Evolutionary conservation across 1,140 invertebrate species (phyloP).

Genomic region (Odontomachus brunneus): DNA sequence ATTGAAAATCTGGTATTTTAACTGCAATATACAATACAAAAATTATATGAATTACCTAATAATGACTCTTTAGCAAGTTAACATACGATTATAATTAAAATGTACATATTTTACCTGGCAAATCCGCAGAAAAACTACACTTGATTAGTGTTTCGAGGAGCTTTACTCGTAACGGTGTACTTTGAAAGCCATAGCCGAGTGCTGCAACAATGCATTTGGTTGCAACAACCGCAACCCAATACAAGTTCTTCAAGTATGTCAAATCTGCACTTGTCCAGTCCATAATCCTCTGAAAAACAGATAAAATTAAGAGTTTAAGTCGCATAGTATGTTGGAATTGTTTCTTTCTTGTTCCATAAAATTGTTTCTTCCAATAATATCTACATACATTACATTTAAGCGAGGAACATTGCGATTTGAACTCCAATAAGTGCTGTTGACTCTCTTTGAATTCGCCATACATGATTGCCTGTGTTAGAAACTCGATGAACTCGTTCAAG

Average conservation of each 20-base stretch:
- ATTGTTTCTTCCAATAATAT: constrained; percentile 75
- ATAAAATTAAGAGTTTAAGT: constrained; percentile 28
- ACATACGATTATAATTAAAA: not conserved
- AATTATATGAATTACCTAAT: constrained; percentile 25
- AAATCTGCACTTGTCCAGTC: constrained; percentile 77
- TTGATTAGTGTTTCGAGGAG: constrained; percentile 85
- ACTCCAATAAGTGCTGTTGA: constrained; percentile 73
- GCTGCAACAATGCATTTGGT: constrained; percentile 85
- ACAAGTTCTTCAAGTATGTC: constrained; percentile 78
- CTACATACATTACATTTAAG: constrained; percentile 76
- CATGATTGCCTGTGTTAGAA: constrained; percentile 80
- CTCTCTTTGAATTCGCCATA: constrained; percentile 77
- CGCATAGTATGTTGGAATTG: constrained; percentile 71
- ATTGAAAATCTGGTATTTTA: constrained; percentile 85
- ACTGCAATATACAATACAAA: constrained; percentile 77
- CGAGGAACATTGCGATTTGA: constrained; percentile 74
- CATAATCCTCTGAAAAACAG: constrained; percentile 76
- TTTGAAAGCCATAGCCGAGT: constrained; percentile 86
- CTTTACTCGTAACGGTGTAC: constrained; percentile 86
- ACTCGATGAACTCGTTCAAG: constrained; percentile 85
- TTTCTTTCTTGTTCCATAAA: constrained; percentile 78
- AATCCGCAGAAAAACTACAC: constrained; percentile 85
- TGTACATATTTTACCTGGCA: constrained; percentile 83
- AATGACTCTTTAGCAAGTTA: constrained; percentile 8
- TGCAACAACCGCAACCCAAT: constrained; percentile 87